phyloP scores from a whole-genome alignment of 1,140 invertebrate genomes.

The Oreohelix idahoensis region DNA sequence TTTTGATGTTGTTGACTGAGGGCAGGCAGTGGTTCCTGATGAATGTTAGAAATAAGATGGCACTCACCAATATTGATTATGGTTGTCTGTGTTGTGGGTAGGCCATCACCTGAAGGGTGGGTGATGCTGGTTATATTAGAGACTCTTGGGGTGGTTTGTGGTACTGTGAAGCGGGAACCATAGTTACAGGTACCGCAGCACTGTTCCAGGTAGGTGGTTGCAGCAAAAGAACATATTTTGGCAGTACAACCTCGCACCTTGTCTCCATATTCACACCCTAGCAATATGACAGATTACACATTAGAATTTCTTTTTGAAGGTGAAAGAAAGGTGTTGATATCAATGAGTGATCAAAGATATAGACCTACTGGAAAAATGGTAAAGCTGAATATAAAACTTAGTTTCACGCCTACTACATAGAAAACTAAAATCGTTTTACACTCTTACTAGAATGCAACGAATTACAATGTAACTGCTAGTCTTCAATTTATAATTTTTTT shows the following conservation, averaged over 20 bases:
- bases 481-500: too few species aligned
- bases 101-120: background rate
- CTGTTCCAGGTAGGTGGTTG: background rate
- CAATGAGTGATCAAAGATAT: too few species aligned
- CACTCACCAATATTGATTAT: background rate
- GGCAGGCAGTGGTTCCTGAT: too few species aligned
- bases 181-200: conserved; percentile 27
- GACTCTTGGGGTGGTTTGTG: background rate
- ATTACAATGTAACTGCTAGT: too few species aligned
- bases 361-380: too few species aligned
- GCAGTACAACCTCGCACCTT: background rate
- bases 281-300: background rate
- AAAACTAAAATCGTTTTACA: too few species aligned
- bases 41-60: background rate
- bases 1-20: too few species aligned
- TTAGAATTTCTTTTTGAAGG: background rate
- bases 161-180: background rate
- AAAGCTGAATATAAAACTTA: too few species aligned
- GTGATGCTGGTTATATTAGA: background rate
- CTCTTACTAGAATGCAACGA: too few species aligned
- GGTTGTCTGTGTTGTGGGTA: background rate
- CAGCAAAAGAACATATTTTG: background rate
- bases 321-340: too few species aligned
- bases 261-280: conserved; percentile 30
- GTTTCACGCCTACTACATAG: too few species aligned